These are phyloP conservation scores for Trypoxylus dichotomus DNA, from an alignment of 1,140 invertebrate genomes.

Conservation along the genomic window DNA sequence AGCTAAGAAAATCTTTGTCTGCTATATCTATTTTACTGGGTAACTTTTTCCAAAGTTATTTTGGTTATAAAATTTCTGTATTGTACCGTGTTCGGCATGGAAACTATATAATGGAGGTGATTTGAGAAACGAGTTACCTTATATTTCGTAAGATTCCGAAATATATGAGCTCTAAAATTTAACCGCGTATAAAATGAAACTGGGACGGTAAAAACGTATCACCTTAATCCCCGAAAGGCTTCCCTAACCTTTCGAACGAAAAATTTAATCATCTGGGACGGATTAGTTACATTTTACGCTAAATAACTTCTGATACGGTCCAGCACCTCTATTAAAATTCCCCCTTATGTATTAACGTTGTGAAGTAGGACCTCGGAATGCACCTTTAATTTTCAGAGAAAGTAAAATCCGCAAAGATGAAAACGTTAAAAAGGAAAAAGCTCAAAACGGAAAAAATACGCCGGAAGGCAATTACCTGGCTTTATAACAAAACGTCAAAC, in stretches of 20 bases:
- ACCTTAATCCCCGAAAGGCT: conserved; percentile 30
- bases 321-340: conserved; percentile 36
- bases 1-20: no score
- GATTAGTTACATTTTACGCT: conserved; percentile 36
- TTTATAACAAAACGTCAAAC: conserved; percentile 12
- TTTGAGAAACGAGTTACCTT: background rate
- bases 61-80: background rate
- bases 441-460: conserved; percentile 11
- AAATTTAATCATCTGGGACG: conserved; percentile 35
- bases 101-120: background rate
- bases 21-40: background rate
- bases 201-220: conserved; percentile 31
- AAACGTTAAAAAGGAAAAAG: background rate
- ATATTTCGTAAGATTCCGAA: conserved; percentile 15
- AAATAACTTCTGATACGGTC: conserved; percentile 34
- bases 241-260: conserved; percentile 32
- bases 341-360: conserved; percentile 14
- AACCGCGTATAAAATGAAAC: conserved; percentile 31
- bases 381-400: conserved; percentile 21
- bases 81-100: background rate
- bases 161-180: conserved; percentile 29
- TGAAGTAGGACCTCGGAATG: background rate
- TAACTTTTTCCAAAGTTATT: background rate
- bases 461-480: conserved; percentile 3
- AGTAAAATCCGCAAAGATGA: conserved; percentile 21